Evolutionary conservation across 2,888 invertebrate species (phyloP).

Genomic region (Trissolcus japonicus): DNA sequence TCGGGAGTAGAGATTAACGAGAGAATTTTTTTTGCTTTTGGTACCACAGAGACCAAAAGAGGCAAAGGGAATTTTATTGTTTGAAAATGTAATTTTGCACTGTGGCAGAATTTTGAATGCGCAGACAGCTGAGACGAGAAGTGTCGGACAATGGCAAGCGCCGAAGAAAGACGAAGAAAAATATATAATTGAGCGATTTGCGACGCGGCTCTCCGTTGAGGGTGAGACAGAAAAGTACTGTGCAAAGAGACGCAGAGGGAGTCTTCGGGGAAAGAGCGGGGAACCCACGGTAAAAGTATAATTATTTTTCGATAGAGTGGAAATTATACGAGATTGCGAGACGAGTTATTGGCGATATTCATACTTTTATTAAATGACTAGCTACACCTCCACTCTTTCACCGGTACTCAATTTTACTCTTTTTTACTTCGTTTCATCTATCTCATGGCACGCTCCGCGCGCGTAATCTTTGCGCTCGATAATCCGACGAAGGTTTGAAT

Average conservation of each 20-base stretch:
- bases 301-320: constrained; percentile 76
- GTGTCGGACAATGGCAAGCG: constrained; percentile 51
- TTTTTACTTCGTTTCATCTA: constrained; percentile 47
- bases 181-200: constrained; percentile 75
- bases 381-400: constrained; percentile 60
- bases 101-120: constrained; percentile 38
- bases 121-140: constrained; percentile 28
- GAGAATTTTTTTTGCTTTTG: background rate
- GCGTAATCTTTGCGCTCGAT: constrained; percentile 48
- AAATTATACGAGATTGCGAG: constrained; percentile 74
- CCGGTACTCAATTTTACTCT: constrained; percentile 52
- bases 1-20: constrained; percentile 28
- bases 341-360: constrained; percentile 75
- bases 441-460: constrained; percentile 48
- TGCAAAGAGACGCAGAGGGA: constrained; percentile 34
- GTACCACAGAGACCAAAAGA: background rate
- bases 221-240: constrained; percentile 42
- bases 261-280: constrained; percentile 20
- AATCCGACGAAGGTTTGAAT: constrained; percentile 47
- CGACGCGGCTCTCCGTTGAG: constrained; percentile 60
- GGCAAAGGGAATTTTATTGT: constrained; percentile 19
- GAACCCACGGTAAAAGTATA: constrained; percentile 73
- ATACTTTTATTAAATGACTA: constrained; percentile 75
- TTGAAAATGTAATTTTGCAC: constrained; percentile 12
- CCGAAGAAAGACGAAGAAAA: constrained; percentile 62